These are phyloP conservation scores for Zosterops lateralis DNA, from an alignment of 2,113 vertebrate genomes.

Conservation along the genomic window DNA sequence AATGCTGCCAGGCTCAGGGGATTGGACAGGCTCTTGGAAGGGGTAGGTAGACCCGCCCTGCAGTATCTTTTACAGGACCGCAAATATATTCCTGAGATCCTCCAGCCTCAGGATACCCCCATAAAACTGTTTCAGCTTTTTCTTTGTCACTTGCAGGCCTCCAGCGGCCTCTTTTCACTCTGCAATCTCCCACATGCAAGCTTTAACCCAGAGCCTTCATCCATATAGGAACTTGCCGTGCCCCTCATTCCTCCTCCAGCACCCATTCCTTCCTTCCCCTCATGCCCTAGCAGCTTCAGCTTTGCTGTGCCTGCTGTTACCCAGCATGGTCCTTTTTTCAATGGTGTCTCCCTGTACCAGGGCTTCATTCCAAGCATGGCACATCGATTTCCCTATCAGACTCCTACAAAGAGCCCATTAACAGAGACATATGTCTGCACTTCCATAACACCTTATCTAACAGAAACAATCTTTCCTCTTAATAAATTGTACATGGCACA, in stretches of 20 bases:
- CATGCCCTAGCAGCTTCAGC: neutral
- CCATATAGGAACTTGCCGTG: accelerated
- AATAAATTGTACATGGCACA: conserved; percentile 16
- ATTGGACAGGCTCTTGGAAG: accelerated
- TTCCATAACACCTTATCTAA: conserved; percentile 47
- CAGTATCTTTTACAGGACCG: neutral
- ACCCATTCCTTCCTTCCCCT: neutral
- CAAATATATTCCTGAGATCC: neutral
- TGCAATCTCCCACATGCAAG: accelerated
- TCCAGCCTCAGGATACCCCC: neutral
- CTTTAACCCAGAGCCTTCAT: accelerated
- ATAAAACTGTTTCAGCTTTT: neutral
- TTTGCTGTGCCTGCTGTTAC: too few species aligned
- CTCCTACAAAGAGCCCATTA: neutral
- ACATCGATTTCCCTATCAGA: conserved; percentile 17
- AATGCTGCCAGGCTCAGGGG: neutral
- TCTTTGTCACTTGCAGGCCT: neutral
- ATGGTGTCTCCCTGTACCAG: neutral
- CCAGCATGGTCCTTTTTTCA: accelerated
- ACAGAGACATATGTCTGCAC: conserved; percentile 10
- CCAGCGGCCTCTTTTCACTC: neutral
- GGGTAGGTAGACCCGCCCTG: accelerated
- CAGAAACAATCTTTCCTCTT: conserved; percentile 31
- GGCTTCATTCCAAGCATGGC: neutral
- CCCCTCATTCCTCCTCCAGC: accelerated